phyloP scores from a whole-genome alignment of 2,113 vertebrate species.

The Nibea coibor region DNA sequence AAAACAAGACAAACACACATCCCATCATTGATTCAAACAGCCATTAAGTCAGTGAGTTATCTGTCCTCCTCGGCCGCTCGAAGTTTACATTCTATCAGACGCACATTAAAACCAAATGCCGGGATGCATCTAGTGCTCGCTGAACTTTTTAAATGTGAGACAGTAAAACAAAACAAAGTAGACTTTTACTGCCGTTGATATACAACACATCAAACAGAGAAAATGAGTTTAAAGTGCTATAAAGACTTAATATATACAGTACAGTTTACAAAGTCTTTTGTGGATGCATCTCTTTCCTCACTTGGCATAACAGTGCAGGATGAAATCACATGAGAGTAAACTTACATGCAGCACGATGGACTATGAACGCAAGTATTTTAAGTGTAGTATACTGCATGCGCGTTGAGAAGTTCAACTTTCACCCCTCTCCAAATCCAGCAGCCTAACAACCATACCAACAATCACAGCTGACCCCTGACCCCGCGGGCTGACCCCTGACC shows the following conservation, averaged over 20 bases:
- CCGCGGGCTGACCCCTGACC: constrained; percentile 47
- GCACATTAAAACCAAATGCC: constrained; percentile 42
- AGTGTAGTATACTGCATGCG: not conserved
- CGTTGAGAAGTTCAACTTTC: constrained; percentile 8
- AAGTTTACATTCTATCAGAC: constrained; percentile 30
- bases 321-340: not conserved
- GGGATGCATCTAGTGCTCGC: not conserved
- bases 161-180: constrained; percentile 26
- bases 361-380: not conserved
- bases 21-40: not conserved
- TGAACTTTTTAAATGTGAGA: constrained; percentile 21
- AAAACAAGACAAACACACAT: constrained; percentile 23
- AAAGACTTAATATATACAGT: not conserved
- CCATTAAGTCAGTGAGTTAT: constrained; percentile 33
- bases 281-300: not conserved
- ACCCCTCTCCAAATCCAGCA: constrained; percentile 19
- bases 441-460: constrained; percentile 14
- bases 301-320: not conserved
- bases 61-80: not conserved
- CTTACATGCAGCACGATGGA: not conserved
- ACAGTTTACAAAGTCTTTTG: not conserved
- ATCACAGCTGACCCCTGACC: constrained; percentile 39
- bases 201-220: not conserved
- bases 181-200: constrained; percentile 36
- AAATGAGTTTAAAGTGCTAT: constrained; percentile 7